phyloP scores from a whole-genome alignment of 1,140 invertebrate species.

The Papilio polytes region DNA sequence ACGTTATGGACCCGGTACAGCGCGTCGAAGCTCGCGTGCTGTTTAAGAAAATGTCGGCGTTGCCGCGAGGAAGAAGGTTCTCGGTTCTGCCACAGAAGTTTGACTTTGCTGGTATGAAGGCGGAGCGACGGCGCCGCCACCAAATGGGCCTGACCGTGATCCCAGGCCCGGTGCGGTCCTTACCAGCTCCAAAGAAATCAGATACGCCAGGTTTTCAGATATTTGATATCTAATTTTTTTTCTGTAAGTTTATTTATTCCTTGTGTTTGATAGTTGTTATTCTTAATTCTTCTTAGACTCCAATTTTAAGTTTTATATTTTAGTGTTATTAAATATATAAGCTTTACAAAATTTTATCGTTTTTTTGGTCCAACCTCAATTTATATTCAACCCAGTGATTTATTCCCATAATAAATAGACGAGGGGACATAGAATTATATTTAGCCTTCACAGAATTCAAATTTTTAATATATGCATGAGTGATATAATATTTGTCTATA shows the following conservation, averaged over 20 bases:
- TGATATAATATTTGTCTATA: no score
- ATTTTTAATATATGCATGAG: not conserved
- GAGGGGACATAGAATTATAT: not conserved
- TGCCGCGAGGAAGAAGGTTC: not conserved
- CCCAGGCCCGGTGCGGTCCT: not conserved
- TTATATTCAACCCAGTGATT: not conserved
- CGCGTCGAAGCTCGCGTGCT: not conserved
- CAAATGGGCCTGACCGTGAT: not conserved
- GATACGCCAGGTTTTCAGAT: not conserved
- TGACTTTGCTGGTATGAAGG: not conserved
- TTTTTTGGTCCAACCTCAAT: not conserved
- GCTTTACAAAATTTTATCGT: not conserved
- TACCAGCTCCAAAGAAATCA: conserved; percentile 1
- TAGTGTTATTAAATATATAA: not conserved
- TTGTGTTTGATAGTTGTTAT: not conserved
- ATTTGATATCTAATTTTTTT: conserved; percentile 9
- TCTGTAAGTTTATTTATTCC: not conserved
- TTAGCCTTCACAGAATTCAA: not conserved
- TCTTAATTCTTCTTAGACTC: not conserved
- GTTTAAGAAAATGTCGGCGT: conserved; percentile 4
- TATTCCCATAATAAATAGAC: no score
- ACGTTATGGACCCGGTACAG: conserved; percentile 3
- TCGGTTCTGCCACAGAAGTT: not conserved
- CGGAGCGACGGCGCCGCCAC: not conserved
- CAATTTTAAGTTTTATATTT: conserved; percentile 10